Evolutionary conservation across 2,113 vertebrate species (phyloP).

Genomic region (Atherinomorus stipes): DNA sequence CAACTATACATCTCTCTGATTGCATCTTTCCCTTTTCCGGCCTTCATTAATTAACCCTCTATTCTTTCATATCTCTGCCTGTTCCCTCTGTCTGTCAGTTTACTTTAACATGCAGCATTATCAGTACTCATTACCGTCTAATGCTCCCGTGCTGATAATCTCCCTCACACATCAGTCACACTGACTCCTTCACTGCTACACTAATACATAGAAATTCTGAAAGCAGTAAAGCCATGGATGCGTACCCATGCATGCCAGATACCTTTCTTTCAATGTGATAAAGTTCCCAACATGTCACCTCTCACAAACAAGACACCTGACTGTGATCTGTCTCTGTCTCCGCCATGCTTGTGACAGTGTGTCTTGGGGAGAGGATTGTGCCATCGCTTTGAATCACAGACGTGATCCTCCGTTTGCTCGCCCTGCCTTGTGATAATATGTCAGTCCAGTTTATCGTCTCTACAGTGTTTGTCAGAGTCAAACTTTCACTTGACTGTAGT

Average conservation of each 20-base stretch:
- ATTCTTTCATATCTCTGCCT: neutral
- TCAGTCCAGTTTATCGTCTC: slow-evolving; percentile 1
- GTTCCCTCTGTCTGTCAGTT: neutral
- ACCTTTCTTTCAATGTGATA: neutral
- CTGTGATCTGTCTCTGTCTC: slow-evolving; percentile 21
- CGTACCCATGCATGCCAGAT: neutral
- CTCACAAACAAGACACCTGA: neutral
- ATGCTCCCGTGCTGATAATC: neutral
- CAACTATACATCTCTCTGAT: slow-evolving; percentile 6
- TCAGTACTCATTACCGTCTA: neutral
- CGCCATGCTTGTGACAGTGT: slow-evolving; percentile 21
- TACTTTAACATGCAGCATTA: neutral
- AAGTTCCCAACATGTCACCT: neutral
- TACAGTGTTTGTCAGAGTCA: slow-evolving; percentile 2
- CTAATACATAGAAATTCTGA: neutral
- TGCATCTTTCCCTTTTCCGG: neutral
- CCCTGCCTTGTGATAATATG: slow-evolving; percentile 5
- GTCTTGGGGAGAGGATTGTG: slow-evolving; percentile 1
- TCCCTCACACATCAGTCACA: neutral
- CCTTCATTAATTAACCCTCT: neutral
- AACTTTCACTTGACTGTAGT: neutral
- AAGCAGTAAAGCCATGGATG: neutral
- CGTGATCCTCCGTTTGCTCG: slow-evolving; percentile 8
- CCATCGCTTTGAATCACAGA: slow-evolving; percentile 42
- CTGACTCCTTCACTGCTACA: neutral